Evolutionary conservation across 92 coral and sea anemone species (phyloP).

Genomic region (Nematostella vectensis): DNA sequence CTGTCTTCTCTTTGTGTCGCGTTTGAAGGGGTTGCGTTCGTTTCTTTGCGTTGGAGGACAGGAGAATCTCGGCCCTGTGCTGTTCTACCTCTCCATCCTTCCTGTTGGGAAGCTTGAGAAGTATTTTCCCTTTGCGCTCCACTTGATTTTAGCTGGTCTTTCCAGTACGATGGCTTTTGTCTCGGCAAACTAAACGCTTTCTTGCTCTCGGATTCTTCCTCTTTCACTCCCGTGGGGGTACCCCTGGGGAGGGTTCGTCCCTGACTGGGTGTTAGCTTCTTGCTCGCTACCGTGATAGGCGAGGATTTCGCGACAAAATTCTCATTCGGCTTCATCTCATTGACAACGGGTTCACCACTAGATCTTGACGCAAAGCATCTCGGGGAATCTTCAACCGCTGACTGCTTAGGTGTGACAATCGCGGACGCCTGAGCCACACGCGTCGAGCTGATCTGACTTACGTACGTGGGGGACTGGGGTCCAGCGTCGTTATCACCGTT

Average conservation of each 20-base stretch:
- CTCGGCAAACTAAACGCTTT: not conserved
- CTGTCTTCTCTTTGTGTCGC: too few species aligned
- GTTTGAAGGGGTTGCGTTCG: too few species aligned
- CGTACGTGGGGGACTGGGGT: constrained; percentile 7
- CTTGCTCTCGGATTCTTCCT: too few species aligned
- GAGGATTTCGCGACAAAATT: constrained; percentile 5
- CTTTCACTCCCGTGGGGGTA: not conserved
- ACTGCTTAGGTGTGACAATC: constrained; percentile 8
- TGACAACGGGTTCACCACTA: constrained; percentile 8
- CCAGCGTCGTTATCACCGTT: constrained; percentile 5
- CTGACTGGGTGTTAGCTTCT: constrained; percentile 9
- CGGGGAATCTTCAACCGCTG: not conserved
- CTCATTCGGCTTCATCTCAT: not conserved
- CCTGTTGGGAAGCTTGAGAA: too few species aligned
- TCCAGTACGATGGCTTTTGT: constrained; percentile 4
- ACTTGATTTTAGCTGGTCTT: constrained; percentile 6
- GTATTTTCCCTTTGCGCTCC: not conserved
- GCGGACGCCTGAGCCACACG: constrained; percentile 18
- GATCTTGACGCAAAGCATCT: constrained; percentile 19
- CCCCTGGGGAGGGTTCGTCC: not conserved
- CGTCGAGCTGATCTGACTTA: constrained; percentile 14
- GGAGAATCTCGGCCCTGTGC: too few species aligned
- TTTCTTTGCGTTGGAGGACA: too few species aligned
- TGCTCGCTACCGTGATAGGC: constrained; percentile 24
- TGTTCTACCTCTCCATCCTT: too few species aligned